Evolutionary conservation across 2,113 vertebrate genomes (phyloP), one percentile per base, ranked within the genome.

Genomic region (Oreochromis aureus): DNA sequence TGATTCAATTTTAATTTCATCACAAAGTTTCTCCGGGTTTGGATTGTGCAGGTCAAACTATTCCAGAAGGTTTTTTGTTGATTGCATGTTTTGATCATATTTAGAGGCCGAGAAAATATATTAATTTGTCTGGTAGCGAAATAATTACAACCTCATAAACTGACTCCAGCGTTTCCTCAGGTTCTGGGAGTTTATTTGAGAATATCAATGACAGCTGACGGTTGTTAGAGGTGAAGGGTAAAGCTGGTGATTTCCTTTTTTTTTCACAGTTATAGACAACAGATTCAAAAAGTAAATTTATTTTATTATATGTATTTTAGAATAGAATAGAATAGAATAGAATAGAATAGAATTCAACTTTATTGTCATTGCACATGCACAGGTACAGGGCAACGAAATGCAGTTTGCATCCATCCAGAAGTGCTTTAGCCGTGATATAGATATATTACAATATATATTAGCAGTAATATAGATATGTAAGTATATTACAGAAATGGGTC

Each of bases 31-130:
- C 61, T 39, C 61, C 12, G 32, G 34, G 61, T 39, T 66, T 66
- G 55, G 55, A 15, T 58, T 7, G 34, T 13, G 0, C 10, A 39
- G 61, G 61, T 5, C 61, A 0, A 36, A 39, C 61, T 0, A 12
- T 34, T 0, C 32, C 61, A 66, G 61, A 12, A 5, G 32, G 10
- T 2, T 66, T 66, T 66, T 7, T 66, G 61, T 7, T 39, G 19
- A 2, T 0, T 66, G 3, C 1, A 39, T 36, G 32, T 39, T 66
- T n/a, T 1, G 10, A n/a, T 39, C 18, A 66, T 66, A 66, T 66
- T 66, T 0, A 13, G 3, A 58, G 12, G 10, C 10, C 13, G 54
- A 36, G 32, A 39, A 36, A 39, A 12, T 36, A n/a, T 34, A 36
- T 66, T 39, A 34, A 36, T 19, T 13, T 39, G 39, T 66, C 11